Evolutionary conservation across 1,140 invertebrate species (phyloP), one percentile per base, ranked within the genome.

Genomic region (Listronotus bonariensis): DNA sequence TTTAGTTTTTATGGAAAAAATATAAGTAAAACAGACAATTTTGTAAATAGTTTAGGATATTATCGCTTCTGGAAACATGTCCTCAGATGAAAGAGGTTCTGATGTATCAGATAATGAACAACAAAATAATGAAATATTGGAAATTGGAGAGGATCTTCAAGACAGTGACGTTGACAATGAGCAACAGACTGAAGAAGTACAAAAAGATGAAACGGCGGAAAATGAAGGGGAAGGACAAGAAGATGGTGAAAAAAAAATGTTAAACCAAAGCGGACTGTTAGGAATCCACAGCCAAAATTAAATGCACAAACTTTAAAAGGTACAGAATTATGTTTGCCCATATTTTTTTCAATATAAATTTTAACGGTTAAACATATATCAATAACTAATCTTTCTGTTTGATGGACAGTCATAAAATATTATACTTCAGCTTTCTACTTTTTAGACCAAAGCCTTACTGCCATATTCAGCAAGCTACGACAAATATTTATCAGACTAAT

Each of bases 281-380:
- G 85, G 68, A 89, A 89, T 79, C 88, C 88, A 34, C 80, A 85
- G 45, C 85, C 87, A n/a, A 86, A 88, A 67, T 78, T 94, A 15
- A 89, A 92, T 70, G 83, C 86, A 8, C 86, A 87, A 32, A 83
- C 87, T 41, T 78, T 95, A 9, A 88, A 84, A 56, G 88, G 49
- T 34, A 34, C n/a, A n/a, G n/a, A n/a, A n/a, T n/a, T n/a, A n/a
- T n/a, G n/a, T n/a, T n/a, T n/a, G n/a, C n/a, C n/a, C n/a, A n/a
- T n/a, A n/a, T n/a, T n/a, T n/a, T n/a, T n/a, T n/a, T n/a, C n/a
- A n/a, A n/a, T n/a, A n/a, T n/a, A n/a, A n/a, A n/a, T n/a, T n/a
- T n/a, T n/a, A n/a, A n/a, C n/a, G n/a, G n/a, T n/a, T n/a, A n/a
- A n/a, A n/a, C n/a, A n/a, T n/a, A n/a, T n/a, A n/a, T n/a, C n/a